Evolutionary conservation across 2,113 vertebrate genomes (phyloP).

Genomic region (Datnioides undecimradiatus): DNA sequence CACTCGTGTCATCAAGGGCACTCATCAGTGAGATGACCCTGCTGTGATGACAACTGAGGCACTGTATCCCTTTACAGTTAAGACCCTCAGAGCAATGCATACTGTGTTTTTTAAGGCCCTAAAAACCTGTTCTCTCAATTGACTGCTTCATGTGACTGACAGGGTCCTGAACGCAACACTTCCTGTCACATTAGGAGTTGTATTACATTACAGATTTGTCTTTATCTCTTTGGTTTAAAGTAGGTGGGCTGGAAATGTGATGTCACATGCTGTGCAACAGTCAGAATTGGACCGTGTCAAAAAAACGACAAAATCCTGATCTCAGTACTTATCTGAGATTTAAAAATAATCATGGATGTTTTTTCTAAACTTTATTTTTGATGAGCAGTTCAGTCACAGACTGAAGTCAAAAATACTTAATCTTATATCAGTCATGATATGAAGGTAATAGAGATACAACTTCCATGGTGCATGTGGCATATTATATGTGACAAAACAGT

Average conservation of each 20-base stretch:
- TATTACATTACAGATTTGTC: not conserved
- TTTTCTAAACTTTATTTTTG: not conserved
- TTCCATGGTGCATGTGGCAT: not conserved
- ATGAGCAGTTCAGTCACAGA: not conserved
- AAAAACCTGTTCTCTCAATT: not conserved
- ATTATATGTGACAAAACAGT: not conserved
- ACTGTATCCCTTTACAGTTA: not conserved
- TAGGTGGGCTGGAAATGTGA: not conserved
- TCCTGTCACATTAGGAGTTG: not conserved
- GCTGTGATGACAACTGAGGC: constrained; percentile 9
- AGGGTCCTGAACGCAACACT: not conserved
- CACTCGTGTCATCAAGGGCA: constrained; percentile 28
- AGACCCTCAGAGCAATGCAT: constrained; percentile 1
- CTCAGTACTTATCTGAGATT: not conserved
- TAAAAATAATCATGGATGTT: not conserved
- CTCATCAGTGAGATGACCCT: constrained; percentile 20
- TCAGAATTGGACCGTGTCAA: not conserved
- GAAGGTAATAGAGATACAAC: too few species aligned
- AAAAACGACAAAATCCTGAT: not conserved
- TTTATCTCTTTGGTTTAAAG: not conserved
- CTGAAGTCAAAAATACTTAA: too few species aligned
- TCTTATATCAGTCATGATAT: too few species aligned
- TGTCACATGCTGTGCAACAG: not conserved
- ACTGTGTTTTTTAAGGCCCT: constrained; percentile 15
- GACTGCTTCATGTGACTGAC: not conserved